Base-by-base conservation (phyloP, 2,113 vertebrate genomes). In the Ptyas mucosa region DNA sequence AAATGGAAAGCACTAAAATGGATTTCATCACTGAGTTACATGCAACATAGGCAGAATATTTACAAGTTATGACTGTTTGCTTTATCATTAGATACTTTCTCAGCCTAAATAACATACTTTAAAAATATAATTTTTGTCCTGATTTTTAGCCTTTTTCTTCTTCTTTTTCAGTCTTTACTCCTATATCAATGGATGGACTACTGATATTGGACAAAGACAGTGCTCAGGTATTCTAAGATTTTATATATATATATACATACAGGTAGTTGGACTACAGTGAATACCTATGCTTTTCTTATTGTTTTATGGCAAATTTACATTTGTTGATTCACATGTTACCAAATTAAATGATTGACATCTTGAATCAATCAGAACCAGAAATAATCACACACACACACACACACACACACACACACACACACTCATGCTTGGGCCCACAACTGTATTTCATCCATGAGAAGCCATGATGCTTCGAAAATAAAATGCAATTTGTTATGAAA, bases 61-160 rank as follows among this genome's bases (percentile, higher is more conserved):
- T 92, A 39, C 34, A 53, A 15, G 91, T 90, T 91, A 93, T 94
- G 52, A 61, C 43, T 92, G 39, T 9, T 43, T 86, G n/a, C 7
- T 39, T 39, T 87, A 46, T 34, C 43, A 1, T 51, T 43, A 52
- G 23, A 57, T 39, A 75, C 54, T 23, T 20, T 20, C 8, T 34
- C 53, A 24, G 29, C 34, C 58, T 69, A 89, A 69, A 55, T 86
- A 64, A 51, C 26, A 43, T 18, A 54, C n/a, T 52, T 54, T 88
- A 75, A n/a, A n/a, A 91, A 49, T 58, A 15, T 57, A 81, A n/a
- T 89, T 52, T 69, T 23, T 26, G 26, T 86, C 26, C 85, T 39
- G 18, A 43, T 69, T 54, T 64, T 88, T 18, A 85, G n/a, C 12
- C 11, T 55, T 61, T 61, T 20, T 3, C 34, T 86, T 49, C 5